Percentiles rank a stretch among this genome's conserved stretches.
These are phyloP conservation scores for Cyclophora punctaria DNA, from an alignment of 2,888 invertebrate species.

Conservation along the genomic window DNA sequence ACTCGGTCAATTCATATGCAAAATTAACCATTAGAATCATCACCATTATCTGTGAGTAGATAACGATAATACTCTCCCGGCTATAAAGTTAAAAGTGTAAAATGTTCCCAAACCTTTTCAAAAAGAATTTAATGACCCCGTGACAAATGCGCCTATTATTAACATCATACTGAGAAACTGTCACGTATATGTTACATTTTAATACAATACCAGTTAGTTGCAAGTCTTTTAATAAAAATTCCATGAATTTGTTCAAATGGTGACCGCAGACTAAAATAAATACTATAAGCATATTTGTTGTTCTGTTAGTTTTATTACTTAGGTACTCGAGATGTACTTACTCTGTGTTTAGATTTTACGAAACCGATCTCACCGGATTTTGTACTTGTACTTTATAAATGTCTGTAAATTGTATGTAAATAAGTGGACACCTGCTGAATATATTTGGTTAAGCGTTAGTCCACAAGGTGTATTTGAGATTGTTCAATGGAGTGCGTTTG, in stretches of 20 bases:
- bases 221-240: constrained; percentile 8
- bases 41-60: neutral
- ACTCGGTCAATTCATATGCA: no score
- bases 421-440: constrained; percentile 72
- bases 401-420: constrained; percentile 71
- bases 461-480: constrained; percentile 54
- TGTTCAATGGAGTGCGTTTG: constrained; percentile 58
- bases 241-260: constrained; percentile 6
- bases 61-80: neutral
- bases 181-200: constrained; percentile 18
- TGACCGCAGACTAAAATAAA: constrained; percentile 6
- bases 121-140: constrained; percentile 8
- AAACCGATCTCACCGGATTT: constrained; percentile 51
- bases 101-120: constrained; percentile 11
- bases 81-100: neutral
- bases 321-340: constrained; percentile 10
- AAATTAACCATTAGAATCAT: no score
- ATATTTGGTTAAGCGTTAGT: constrained; percentile 56
- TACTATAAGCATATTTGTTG: constrained; percentile 2
- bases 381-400: constrained; percentile 8
- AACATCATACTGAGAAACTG: constrained; percentile 12
- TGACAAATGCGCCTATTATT: constrained; percentile 8
- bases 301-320: constrained; percentile 11
- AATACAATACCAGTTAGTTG: constrained; percentile 10
- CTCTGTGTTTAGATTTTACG: constrained; percentile 8